Evolutionary conservation across 2,888 invertebrate species (phyloP), one percentile per base, ranked within the genome.

Genomic region (Conops quadrifasciatus): DNA sequence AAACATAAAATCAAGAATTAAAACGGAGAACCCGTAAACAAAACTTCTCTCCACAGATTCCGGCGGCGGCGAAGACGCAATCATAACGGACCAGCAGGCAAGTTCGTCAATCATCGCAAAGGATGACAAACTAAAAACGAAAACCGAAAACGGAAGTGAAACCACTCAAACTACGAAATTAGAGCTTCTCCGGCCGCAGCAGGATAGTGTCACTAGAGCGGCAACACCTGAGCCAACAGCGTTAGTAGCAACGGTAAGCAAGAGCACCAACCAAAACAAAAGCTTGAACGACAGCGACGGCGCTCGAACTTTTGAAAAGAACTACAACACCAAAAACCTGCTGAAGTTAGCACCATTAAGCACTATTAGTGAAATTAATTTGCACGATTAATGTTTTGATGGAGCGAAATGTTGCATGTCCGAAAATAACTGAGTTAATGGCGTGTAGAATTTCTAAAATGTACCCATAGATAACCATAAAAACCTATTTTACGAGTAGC

Each of bases 351-450:
- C 88, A 77, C 88, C 88, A 70, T 82, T 88, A 73, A 87, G 87
- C 80, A 87, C 88, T 75, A 88, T 88, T 80, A 89, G 88, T 79
- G 88, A 89, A 84, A 87, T 87, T 16, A 43, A 68, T 62, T 62
- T 68, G 68, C 60, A 68, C 36, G 26, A 19, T 15, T 67, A 45
- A 26, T 30, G 26, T 24, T 16, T 16, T 5, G 15, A 24, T 26
- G 59, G 28, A 26, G 1, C 13, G 16, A 2, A 36, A 36, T 36
- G 36, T 9, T 9, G 36, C 36, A 36, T 36, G 36, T 7, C 36
- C 5, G 36, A 7, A 36, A 36, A 36, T 4, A 9, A 36, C 9
- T 36, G 9, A 36, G 4, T 36, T 36, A 36, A 36, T 36, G 5
- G 36, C 36, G 36, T 36, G 36, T 36, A 36, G 9, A 36, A 36